phyloP scores from a whole-genome alignment of 2,113 vertebrate genomes.

The Hiodon tergisus region DNA sequence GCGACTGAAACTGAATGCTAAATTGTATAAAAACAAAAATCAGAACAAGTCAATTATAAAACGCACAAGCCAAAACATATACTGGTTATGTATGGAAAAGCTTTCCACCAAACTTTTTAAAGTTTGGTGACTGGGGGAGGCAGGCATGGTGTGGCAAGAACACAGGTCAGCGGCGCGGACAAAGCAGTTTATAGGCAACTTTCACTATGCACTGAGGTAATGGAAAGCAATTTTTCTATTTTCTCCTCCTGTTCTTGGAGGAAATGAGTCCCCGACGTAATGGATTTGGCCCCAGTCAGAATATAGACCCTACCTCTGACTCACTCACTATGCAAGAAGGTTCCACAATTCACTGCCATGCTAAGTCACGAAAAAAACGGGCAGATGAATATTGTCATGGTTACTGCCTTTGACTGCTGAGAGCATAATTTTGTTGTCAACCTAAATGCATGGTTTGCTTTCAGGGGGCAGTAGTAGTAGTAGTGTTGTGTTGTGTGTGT shows the following conservation, averaged over 20 bases:
- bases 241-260: conserved; percentile 5
- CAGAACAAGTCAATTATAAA: too few species aligned
- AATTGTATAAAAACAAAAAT: too few species aligned
- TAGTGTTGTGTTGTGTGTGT: too few species aligned
- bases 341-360: conserved; percentile 14
- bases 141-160: background rate
- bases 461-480: too few species aligned
- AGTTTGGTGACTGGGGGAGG: too few species aligned
- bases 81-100: background rate
- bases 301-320: background rate
- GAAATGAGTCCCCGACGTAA: conserved; percentile 12
- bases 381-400: conserved; percentile 8
- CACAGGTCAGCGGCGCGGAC: background rate
- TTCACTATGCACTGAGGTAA: conserved; percentile 2
- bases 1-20: too few species aligned
- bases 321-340: background rate
- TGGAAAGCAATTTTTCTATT: conserved; percentile 1
- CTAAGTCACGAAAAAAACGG: conserved; percentile 3
- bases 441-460: too few species aligned
- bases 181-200: background rate
- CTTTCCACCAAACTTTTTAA: background rate
- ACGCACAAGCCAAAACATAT: too few species aligned
- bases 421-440: background rate
- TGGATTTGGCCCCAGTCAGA: background rate
- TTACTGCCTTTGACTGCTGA: conserved; percentile 7